phyloP scores from a whole-genome alignment of 1,140 invertebrate genomes.

The Drosophila obscura region DNA sequence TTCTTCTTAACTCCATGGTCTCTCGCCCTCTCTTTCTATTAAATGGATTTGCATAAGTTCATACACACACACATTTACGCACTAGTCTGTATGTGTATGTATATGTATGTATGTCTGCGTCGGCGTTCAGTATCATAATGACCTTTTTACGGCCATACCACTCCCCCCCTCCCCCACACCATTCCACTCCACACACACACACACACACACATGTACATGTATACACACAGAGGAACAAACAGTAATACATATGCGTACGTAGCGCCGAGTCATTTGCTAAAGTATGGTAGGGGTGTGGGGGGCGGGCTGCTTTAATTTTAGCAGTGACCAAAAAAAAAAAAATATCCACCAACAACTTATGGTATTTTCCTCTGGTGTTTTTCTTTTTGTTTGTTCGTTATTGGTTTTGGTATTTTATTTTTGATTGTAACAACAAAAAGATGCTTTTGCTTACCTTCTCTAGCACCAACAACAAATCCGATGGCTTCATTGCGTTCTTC shows the following conservation, averaged over 20 bases:
- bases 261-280: constrained; percentile 5
- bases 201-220: constrained; percentile 9
- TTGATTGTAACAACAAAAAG: neutral
- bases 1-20: constrained; percentile 8
- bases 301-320: constrained; percentile 62
- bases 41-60: constrained; percentile 80
- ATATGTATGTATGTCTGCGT: constrained; percentile 36
- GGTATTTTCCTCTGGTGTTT: constrained; percentile 2
- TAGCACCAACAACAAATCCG: constrained; percentile 77
- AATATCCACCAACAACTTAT: constrained; percentile 27
- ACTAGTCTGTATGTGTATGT: constrained; percentile 1
- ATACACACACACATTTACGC: constrained; percentile 32
- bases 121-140: constrained; percentile 72
- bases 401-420: neutral
- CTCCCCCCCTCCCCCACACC: constrained; percentile 50
- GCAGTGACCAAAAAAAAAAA: constrained; percentile 53
- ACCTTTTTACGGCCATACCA: constrained; percentile 60
- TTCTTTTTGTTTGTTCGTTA: neutral
- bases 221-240: no score
- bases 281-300: no score
- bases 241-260: constrained; percentile 2
- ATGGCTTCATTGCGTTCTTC: constrained; percentile 70
- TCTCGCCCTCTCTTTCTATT: constrained; percentile 30
- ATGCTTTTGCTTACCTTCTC: constrained; percentile 73
- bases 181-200: constrained; percentile 19